A percentile compares a stretch with the other conserved stretches of the same genome.
Conservation (phyloP, 2,797 vertebrate genomes). For the Gymnoscopelus microlampas region DNA sequence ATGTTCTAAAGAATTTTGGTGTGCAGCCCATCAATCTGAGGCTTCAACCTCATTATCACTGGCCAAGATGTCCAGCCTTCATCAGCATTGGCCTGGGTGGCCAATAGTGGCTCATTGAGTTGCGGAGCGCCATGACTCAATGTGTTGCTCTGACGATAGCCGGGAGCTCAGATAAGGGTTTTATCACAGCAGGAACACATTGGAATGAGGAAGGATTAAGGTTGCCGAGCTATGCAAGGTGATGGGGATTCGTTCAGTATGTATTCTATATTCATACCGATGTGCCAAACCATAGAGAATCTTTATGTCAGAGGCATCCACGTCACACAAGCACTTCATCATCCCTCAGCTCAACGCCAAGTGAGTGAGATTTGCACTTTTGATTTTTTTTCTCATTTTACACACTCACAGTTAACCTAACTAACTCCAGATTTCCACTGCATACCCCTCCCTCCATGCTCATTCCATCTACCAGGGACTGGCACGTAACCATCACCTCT, state of each 20-base stretch:
- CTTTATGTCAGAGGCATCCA: too few species aligned
- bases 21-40: constrained; percentile 50
- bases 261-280: constrained; percentile 15
- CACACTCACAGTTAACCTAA: too few species aligned
- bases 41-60: constrained; percentile 54
- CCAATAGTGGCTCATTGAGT: constrained; percentile 19
- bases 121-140: constrained; percentile 31
- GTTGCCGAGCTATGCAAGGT: constrained; percentile 6
- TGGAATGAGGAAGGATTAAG: constrained; percentile 7
- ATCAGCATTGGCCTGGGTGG: constrained; percentile 40
- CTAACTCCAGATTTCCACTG: too few species aligned
- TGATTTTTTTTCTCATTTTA: too few species aligned
- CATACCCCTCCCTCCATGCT: constrained; percentile 9
- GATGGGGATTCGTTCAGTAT: not conserved
- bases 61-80: constrained; percentile 39
- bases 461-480: constrained; percentile 64
- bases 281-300: constrained; percentile 1
- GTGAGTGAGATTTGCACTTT: too few species aligned
- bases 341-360: too few species aligned
- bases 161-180: constrained; percentile 57
- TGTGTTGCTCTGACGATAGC: constrained; percentile 57
- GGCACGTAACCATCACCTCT: constrained; percentile 39
- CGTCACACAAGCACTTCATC: too few species aligned
- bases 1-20: constrained; percentile 49
- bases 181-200: constrained; percentile 55